A percentile compares a stretch with the other conserved stretches of the same genome.
These are phyloP conservation scores for Falcunculus frontatus DNA, from an alignment of 2,113 vertebrate genomes.

Conservation along the genomic window DNA sequence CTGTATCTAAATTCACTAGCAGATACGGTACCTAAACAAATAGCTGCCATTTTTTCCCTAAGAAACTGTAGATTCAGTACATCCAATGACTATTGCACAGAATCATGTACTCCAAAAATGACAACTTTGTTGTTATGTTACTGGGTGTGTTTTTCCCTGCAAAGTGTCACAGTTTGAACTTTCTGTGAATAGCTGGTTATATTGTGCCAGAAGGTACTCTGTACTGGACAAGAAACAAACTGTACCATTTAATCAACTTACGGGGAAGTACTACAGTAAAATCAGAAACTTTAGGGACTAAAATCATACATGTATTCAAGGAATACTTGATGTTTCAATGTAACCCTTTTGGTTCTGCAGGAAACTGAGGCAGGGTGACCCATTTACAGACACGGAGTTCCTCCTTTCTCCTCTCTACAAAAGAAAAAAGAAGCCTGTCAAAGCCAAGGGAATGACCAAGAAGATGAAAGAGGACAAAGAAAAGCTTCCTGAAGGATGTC, in stretches of 20 bases:
- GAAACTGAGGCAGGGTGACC: conserved; percentile 65
- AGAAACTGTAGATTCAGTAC: not conserved
- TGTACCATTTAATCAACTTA: not conserved
- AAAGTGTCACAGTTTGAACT: not conserved
- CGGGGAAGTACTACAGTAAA: not conserved
- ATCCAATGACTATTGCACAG: not conserved
- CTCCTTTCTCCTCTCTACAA: not conserved
- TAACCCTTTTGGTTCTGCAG: conserved; percentile 30
- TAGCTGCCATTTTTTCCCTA: not conserved
- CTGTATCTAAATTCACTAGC: not conserved
- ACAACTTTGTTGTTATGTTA: not conserved
- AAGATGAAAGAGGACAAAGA: not conserved
- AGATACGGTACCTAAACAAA: not conserved
- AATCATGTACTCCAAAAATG: not conserved
- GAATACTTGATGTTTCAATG: not conserved
- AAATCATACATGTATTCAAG: not conserved
- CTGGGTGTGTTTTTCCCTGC: not conserved
- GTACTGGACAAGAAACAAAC: not conserved
- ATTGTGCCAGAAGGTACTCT: not conserved
- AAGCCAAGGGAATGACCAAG: not conserved
- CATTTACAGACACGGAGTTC: conserved; percentile 3
- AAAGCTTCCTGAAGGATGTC: not conserved
- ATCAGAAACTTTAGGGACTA: not conserved
- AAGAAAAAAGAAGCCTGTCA: not conserved
- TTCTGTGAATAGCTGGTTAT: not conserved